These are phyloP conservation scores for Saccopteryx leptura DNA, from an alignment of 2,113 vertebrate genomes.

Conservation along the genomic window DNA sequence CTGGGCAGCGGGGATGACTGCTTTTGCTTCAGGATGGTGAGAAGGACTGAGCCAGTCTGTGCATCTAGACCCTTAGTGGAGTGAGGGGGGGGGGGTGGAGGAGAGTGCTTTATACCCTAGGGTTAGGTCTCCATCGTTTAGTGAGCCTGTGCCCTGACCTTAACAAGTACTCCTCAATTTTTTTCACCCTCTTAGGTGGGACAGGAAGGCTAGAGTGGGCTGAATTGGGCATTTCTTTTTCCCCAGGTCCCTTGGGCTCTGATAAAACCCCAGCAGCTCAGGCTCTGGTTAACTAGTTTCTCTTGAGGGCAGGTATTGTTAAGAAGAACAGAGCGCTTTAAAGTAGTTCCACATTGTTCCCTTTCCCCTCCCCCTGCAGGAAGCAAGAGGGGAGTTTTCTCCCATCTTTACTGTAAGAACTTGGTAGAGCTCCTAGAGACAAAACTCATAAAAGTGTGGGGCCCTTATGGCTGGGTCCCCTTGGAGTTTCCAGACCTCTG, in stretches of 20 bases:
- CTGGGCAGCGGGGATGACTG: fast-evolving
- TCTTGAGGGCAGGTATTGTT: not conserved
- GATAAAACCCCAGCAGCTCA: not conserved
- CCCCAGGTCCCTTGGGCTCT: not conserved
- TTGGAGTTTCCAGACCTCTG: not conserved
- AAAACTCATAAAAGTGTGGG: not conserved
- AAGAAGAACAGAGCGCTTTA: not conserved
- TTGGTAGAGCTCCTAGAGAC: not conserved
- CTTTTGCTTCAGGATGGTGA: not conserved
- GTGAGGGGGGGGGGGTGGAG: fast-evolving
- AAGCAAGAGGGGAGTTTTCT: not conserved
- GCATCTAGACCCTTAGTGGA: not conserved
- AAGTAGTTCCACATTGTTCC: not conserved
- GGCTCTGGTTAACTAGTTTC: not conserved
- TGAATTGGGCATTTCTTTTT: not conserved
- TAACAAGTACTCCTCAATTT: not conserved
- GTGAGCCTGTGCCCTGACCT: not conserved
- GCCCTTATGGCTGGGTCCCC: not conserved
- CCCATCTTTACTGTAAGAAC: not conserved
- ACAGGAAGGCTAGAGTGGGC: not conserved
- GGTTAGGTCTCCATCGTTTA: not conserved
- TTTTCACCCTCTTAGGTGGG: not conserved
- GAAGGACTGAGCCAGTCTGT: not conserved
- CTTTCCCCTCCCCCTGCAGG: not conserved
- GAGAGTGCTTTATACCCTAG: fast-evolving